phyloP scores from a whole-genome alignment of 64 coral and sea anemone genomes.

The Catalaphyllia jardinei region DNA sequence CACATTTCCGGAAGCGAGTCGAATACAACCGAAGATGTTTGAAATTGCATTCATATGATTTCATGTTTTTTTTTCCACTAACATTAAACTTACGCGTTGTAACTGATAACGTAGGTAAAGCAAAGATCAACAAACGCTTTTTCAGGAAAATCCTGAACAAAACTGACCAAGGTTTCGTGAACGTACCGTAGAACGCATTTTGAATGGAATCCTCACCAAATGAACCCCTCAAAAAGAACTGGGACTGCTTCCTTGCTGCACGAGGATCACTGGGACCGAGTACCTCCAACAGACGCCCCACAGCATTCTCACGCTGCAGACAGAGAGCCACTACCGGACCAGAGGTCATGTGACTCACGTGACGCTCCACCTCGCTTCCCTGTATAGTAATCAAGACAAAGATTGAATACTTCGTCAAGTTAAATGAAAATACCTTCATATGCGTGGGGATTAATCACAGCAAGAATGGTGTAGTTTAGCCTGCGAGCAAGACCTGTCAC shows the following conservation, averaged over 20 bases:
- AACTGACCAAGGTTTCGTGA: background rate
- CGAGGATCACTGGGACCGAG: constrained; percentile 78
- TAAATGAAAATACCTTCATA: too few species aligned
- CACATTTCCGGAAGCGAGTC: background rate
- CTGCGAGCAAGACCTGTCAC: too few species aligned
- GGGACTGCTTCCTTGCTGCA: constrained; percentile 63
- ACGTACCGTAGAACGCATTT: constrained; percentile 90
- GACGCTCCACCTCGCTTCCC: constrained; percentile 23
- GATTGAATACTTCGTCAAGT: background rate
- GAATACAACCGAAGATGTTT: too few species aligned
- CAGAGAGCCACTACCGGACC: constrained; percentile 70
- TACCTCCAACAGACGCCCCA: constrained; percentile 80
- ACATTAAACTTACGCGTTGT: too few species aligned
- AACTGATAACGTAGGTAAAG: too few species aligned
- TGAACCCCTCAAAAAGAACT: constrained; percentile 92
- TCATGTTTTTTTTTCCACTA: too few species aligned
- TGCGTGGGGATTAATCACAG: too few species aligned
- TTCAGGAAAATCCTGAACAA: background rate
- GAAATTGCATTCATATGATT: too few species aligned
- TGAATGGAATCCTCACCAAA: constrained; percentile 81
- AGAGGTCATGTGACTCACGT: constrained; percentile 80
- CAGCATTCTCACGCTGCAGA: constrained; percentile 92
- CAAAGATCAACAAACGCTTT: too few species aligned
- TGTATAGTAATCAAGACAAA: background rate
- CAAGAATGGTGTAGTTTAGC: too few species aligned